Evolutionary conservation across 2,888 invertebrate species (phyloP), one percentile per base, ranked within the genome.

Genomic region (Incurvaria masculella): DNA sequence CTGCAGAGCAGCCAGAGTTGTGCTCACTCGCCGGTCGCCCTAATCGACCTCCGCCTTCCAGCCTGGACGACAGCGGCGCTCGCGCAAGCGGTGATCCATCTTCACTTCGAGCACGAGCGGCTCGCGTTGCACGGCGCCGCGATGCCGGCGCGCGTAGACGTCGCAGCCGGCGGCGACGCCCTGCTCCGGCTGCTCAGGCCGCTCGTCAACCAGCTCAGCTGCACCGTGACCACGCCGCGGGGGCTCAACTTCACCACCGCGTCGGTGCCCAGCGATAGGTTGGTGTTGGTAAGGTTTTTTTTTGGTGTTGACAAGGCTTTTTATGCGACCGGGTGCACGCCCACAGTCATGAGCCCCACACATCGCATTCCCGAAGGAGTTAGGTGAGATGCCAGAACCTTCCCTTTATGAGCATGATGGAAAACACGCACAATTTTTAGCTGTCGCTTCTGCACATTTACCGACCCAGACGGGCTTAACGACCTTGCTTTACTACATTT

Each of bases 61-160:
- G n/a, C n/a, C n/a, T n/a, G n/a, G n/a, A n/a, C n/a, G n/a, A n/a
- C n/a, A n/a, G n/a, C n/a, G n/a, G n/a, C n/a, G n/a, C n/a, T n/a
- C n/a, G n/a, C n/a, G n/a, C n/a, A 54, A 38, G 23, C 56, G 3
- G 53, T 60, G 1, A 59, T 57, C 43, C 58, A 59, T 19, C 49
- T 73, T 10, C 51, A 58, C 2, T 53, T 72, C 42, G 56, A 60
- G 2, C 64, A 69, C 51, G 59, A 65, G 2, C 58, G 72, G 19
- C 59, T 61, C 19, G 65, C 73, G 62, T 71, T 72, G 50, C 60
- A 61, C 38, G 76, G 76, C 0, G 54, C 70, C 26, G 75, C 72
- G 2, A 72, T 69, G 72, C 76, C 76, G 0, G 53, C 61, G 10
- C 40, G 53, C 3, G 56, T 78, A 17, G 49, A 61, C 8, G 67